Conservation (phyloP, 1,140 invertebrate species). For the Drosophila nebulosa region DNA sequence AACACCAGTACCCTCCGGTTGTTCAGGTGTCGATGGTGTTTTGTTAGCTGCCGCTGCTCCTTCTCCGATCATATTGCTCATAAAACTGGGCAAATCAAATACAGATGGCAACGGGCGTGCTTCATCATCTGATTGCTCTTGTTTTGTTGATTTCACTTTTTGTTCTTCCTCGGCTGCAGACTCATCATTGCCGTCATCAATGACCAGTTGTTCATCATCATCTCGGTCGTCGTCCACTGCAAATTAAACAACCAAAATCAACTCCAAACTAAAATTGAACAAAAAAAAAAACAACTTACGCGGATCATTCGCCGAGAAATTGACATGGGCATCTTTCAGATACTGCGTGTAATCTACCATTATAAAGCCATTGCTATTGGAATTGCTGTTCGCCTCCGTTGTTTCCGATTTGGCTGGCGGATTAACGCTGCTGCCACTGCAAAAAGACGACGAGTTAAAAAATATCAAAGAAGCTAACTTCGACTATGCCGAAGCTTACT, state of each 20-base stretch:
- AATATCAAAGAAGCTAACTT: neutral
- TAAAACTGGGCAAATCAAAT: conserved; percentile 62
- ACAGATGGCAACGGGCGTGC: conserved; percentile 49
- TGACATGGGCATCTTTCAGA: conserved; percentile 79
- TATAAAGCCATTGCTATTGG: conserved; percentile 66
- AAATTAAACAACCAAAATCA: conserved; percentile 1
- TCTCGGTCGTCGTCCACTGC: conserved; percentile 70
- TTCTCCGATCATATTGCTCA: conserved; percentile 56
- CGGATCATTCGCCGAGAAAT: conserved; percentile 57
- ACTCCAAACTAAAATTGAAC: neutral
- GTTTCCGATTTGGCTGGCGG: conserved; percentile 25
- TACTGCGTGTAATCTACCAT: conserved; percentile 79
- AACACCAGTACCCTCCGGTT: neutral
- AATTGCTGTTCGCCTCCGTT: conserved; percentile 54
- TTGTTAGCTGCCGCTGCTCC: neutral
- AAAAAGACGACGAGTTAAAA: neutral
- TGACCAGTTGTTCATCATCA: conserved; percentile 72
- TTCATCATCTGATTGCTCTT: conserved; percentile 8
- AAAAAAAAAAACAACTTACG: conserved; percentile 44
- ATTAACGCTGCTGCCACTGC: conserved; percentile 4
- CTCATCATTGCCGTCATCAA: conserved; percentile 67
- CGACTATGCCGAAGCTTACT: no score
- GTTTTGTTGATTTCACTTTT: conserved; percentile 12
- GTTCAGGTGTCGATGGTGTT: neutral
- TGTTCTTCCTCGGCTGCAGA: conserved; percentile 39